Conservation (phyloP, 1,140 invertebrate species). For the Leguminivora glycinivorella region DNA sequence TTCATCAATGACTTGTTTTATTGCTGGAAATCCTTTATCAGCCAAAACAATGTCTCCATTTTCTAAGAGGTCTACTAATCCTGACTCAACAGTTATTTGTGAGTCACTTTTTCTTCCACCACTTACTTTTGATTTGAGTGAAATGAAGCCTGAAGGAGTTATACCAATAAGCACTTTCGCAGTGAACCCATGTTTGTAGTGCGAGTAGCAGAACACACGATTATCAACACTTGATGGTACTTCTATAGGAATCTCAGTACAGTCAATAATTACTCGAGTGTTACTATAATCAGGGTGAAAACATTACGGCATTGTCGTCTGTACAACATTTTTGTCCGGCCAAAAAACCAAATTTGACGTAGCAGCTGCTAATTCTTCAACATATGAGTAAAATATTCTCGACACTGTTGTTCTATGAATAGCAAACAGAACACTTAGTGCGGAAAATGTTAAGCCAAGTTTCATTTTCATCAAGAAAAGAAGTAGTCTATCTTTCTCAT, state of each 20-base stretch:
- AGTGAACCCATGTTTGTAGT: slow-evolving; percentile 63
- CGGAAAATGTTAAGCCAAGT: slow-evolving; percentile 36
- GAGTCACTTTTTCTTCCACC: slow-evolving; percentile 58
- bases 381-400: neutral
- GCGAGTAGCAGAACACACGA: slow-evolving; percentile 48
- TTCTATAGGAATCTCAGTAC: slow-evolving; percentile 39
- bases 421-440: neutral
- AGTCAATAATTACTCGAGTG: slow-evolving; percentile 15
- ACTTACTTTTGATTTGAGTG: slow-evolving; percentile 53
- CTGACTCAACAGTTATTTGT: slow-evolving; percentile 49
- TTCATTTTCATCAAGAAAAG: slow-evolving; percentile 44
- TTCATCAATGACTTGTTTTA: slow-evolving; percentile 39
- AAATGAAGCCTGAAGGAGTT: slow-evolving; percentile 57
- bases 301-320: neutral
- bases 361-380: neutral
- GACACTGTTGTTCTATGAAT: slow-evolving; percentile 1
- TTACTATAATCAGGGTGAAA: neutral
- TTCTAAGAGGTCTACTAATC: slow-evolving; percentile 57
- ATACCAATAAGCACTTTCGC: slow-evolving; percentile 62
- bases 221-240: slow-evolving; percentile 44
- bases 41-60: slow-evolving; percentile 58
- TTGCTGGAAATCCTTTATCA: slow-evolving; percentile 60
- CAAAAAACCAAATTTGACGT: slow-evolving; percentile 10
- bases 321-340: neutral
- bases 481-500: slow-evolving; percentile 33